Conservation (phyloP, 1,140 invertebrate species). For the Diorhabda elongata region DNA sequence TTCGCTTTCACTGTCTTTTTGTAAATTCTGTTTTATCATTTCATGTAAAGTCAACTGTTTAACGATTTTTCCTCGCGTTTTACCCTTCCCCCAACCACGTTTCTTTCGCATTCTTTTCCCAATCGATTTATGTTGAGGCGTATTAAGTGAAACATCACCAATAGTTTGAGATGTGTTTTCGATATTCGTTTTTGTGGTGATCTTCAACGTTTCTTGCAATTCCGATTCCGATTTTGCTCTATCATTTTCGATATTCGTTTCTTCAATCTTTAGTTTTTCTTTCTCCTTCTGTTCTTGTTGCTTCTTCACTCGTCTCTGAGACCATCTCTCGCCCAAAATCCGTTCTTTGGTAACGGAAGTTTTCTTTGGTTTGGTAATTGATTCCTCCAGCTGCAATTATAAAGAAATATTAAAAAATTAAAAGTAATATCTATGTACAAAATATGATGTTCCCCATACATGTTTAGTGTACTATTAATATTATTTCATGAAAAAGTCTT, state of each 20-base stretch:
- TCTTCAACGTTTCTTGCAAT: conserved; percentile 9
- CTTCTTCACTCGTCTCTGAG: conserved; percentile 46
- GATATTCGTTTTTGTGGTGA: not conserved
- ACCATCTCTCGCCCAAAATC: conserved; percentile 46
- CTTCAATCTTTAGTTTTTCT: conserved; percentile 27
- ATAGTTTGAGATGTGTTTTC: not conserved
- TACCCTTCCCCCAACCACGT: conserved; percentile 44
- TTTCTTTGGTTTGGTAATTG: conserved; percentile 22
- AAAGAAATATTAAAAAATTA: not conserved
- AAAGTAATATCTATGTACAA: not conserved
- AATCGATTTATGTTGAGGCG: conserved; percentile 34
- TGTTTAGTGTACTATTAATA: too few species aligned
- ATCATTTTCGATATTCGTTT: conserved; percentile 21
- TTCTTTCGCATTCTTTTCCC: conserved; percentile 40
- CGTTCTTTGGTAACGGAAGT: conserved; percentile 33
- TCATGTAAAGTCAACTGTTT: conserved; percentile 39
- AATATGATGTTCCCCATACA: too few species aligned
- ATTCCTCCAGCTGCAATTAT: conserved; percentile 11
- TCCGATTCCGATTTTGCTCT: conserved; percentile 1
- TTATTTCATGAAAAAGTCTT: too few species aligned
- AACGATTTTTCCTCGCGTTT: conserved; percentile 20
- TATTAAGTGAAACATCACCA: conserved; percentile 18
- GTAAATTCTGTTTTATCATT: conserved; percentile 34
- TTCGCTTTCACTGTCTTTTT: conserved; percentile 41
- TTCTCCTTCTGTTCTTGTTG: conserved; percentile 40